These are phyloP conservation scores for Danionella dracula DNA, from an alignment of 2,797 vertebrate species.

Conservation along the genomic window DNA sequence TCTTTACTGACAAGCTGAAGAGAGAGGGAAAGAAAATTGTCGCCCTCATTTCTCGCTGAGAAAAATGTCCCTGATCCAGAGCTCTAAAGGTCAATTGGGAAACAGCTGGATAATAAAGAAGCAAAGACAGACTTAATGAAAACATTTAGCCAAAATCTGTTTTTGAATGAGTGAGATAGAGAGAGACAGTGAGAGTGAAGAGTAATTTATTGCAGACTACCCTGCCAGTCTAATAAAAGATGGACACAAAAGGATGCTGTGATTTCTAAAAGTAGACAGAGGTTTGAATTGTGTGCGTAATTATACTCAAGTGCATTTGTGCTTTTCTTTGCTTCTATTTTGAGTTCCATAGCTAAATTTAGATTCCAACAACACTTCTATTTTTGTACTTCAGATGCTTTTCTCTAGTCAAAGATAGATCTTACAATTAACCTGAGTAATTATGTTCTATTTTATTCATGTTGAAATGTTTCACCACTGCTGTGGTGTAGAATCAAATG, in stretches of 20 bases:
- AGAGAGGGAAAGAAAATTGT: background rate
- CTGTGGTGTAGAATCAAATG: too few relatives aligned
- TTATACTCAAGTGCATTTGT: background rate
- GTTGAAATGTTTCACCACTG: too few relatives aligned
- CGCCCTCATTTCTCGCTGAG: too few relatives aligned
- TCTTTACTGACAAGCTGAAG: too few relatives aligned
- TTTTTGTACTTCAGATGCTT: too few relatives aligned
- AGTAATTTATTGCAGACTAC: background rate
- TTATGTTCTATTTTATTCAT: too few relatives aligned
- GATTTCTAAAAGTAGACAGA: background rate
- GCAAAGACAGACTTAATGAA: constrained; percentile 17
- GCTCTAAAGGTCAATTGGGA: constrained; percentile 13
- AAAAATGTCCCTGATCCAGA: constrained; percentile 14
- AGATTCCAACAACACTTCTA: too few relatives aligned
- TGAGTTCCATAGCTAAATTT: background rate
- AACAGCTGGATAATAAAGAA: constrained; percentile 19
- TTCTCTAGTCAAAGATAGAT: too few relatives aligned
- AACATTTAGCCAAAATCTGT: background rate
- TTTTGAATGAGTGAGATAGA: background rate
- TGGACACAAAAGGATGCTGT: constrained; percentile 5
- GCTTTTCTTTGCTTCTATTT: background rate
- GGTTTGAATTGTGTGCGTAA: background rate
- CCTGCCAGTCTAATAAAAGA: constrained; percentile 5
- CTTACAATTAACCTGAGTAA: too few relatives aligned
- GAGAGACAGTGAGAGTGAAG: background rate